These are phyloP conservation scores for Phainopepla nitens DNA, from an alignment of 2,113 vertebrate species.

Conservation along the genomic window DNA sequence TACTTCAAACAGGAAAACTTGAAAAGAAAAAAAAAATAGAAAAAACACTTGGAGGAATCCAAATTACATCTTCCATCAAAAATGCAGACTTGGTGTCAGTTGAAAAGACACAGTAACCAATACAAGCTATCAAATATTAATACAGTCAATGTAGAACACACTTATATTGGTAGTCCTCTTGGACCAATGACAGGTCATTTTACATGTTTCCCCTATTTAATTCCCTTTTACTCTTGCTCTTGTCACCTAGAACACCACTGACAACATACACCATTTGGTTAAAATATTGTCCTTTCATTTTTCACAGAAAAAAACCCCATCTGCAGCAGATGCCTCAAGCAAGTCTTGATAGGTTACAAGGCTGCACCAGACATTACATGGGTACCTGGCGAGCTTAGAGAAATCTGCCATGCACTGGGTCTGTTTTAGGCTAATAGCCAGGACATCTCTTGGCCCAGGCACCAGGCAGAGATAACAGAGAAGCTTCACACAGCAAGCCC, in stretches of 20 bases:
- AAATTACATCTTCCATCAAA: background rate
- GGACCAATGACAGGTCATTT: background rate
- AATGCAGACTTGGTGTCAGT: background rate
- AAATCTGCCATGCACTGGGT: background rate
- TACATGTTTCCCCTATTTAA: background rate
- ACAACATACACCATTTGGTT: background rate
- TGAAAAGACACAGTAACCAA: background rate
- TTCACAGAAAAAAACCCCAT: background rate
- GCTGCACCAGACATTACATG: background rate
- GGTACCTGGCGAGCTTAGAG: background rate
- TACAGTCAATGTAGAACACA: background rate
- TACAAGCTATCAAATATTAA: background rate
- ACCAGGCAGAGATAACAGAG: background rate
- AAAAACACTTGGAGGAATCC: background rate
- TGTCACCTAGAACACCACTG: background rate
- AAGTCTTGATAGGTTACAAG: background rate
- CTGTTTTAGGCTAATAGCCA: constrained; percentile 12
- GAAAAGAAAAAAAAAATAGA: background rate
- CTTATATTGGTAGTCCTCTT: background rate
- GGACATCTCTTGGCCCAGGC: background rate
- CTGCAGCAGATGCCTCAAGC: background rate
- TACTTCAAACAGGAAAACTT: background rate
- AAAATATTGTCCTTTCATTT: background rate
- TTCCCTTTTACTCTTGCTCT: background rate
- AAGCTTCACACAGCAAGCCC: background rate